phyloP scores from a whole-genome alignment of 2,113 vertebrate species.

The Leptobrachium leishanense region DNA sequence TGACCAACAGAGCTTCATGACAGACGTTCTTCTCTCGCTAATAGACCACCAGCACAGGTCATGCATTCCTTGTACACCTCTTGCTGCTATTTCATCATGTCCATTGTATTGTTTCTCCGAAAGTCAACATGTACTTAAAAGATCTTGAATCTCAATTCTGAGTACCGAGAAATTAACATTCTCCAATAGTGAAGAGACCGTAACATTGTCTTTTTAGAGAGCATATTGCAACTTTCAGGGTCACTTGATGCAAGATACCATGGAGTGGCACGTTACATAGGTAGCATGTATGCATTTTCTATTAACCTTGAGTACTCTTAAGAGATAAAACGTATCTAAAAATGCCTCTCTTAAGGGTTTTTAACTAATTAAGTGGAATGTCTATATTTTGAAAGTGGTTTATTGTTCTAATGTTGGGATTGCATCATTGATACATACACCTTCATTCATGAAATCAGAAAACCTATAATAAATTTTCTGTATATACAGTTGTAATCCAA shows the following conservation, averaged over 20 bases:
- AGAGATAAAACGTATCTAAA: neutral
- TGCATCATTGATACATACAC: too few species aligned
- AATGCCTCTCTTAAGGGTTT: neutral
- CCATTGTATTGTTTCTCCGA: conserved; percentile 36
- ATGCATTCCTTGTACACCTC: conserved; percentile 48
- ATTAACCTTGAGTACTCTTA: neutral
- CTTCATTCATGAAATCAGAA: too few species aligned
- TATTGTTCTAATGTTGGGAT: too few species aligned
- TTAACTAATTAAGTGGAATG: too few species aligned
- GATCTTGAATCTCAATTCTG: conserved; percentile 47
- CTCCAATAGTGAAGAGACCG: conserved; percentile 45
- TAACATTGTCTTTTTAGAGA: conserved; percentile 46
- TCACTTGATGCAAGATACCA: conserved; percentile 46
- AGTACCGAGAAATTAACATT: conserved; percentile 48
- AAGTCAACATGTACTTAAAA: conserved; percentile 50
- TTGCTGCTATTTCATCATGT: conserved; percentile 34
- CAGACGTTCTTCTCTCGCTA: conserved; percentile 53
- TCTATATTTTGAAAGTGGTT: too few species aligned
- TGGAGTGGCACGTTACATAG: conserved; percentile 14
- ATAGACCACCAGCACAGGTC: conserved; percentile 53
- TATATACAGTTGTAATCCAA: too few species aligned
- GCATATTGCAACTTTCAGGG: conserved; percentile 49
- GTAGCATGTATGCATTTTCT: neutral
- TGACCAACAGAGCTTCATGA: conserved; percentile 49
- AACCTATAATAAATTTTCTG: too few species aligned